A percentile compares a stretch with the other conserved stretches of the same genome.
Conservation (phyloP, 2,888 invertebrate species). For the Sycophila texana region DNA sequence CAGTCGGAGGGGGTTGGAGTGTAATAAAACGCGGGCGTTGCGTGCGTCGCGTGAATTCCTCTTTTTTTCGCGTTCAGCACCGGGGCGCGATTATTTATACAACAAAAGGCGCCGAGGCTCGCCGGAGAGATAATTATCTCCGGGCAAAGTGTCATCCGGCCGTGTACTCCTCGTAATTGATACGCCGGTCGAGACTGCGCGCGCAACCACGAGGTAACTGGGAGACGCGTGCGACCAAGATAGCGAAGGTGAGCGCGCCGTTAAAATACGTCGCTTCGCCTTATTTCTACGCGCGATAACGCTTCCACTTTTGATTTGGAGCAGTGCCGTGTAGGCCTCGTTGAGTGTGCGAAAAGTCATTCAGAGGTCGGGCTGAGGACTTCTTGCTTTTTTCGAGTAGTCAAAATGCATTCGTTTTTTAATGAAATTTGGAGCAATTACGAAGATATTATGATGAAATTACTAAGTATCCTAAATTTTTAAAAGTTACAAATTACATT, state of each 20-base stretch:
- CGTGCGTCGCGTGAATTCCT: constrained; percentile 3
- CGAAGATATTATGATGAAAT: no score
- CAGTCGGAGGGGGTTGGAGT: background rate
- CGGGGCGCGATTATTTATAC: constrained; percentile 27
- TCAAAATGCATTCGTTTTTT: no score
- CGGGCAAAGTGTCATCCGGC: constrained; percentile 7
- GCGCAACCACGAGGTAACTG: background rate
- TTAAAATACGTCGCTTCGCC: background rate
- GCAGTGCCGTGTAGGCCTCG: no score
- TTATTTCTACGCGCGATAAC: constrained; percentile 10
- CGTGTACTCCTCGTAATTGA: constrained; percentile 4
- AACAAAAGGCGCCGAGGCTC: constrained; percentile 3
- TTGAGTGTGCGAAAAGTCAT: no score
- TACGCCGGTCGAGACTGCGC: background rate
- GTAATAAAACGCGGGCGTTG: constrained; percentile 17
- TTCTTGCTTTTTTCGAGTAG: no score
- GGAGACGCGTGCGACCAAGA: background rate
- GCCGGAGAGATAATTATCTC: constrained; percentile 32
- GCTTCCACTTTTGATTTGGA: background rate
- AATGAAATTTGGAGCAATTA: no score
- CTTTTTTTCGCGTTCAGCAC: background rate
- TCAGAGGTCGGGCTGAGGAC: no score
- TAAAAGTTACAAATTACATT: no score
- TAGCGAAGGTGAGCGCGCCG: background rate
- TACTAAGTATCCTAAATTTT: no score